Percentiles rank a stretch among this genome's conserved stretches.
Evolutionary conservation across 2,797 vertebrate genomes (phyloP).

Genomic region (Acanthiza pusilla): DNA sequence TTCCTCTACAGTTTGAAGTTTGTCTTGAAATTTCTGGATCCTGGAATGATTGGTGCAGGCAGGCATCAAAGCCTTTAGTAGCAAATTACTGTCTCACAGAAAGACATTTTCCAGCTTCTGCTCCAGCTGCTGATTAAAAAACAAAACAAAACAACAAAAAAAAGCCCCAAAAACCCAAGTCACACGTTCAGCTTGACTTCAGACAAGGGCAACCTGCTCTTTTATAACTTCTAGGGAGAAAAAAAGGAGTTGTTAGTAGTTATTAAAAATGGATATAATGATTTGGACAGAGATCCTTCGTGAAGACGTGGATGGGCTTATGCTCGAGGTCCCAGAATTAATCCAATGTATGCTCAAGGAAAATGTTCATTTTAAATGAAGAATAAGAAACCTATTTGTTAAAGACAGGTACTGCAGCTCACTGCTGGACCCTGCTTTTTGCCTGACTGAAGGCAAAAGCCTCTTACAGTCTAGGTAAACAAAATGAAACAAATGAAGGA

Average conservation of each 20-base stretch:
- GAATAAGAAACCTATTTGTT: conserved; percentile 73
- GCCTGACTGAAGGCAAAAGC: conserved; percentile 79
- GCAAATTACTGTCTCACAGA: conserved; percentile 84
- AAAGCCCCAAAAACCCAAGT: conserved; percentile 68
- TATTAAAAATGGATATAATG: conserved; percentile 76
- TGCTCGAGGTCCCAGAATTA: conserved; percentile 73
- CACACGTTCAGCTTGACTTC: conserved; percentile 81
- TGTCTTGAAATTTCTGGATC: conserved; percentile 66
- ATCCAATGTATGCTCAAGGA: conserved; percentile 71
- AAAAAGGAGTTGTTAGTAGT: conserved; percentile 82
- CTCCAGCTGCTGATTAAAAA: conserved; percentile 77
- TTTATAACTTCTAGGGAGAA: conserved; percentile 77
- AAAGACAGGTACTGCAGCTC: conserved; percentile 73
- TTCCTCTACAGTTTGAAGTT: conserved; percentile 15
- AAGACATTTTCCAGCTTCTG: conserved; percentile 83
- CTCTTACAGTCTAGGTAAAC: conserved; percentile 78
- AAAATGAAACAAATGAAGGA: conserved; percentile 74
- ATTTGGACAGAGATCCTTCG: conserved; percentile 75
- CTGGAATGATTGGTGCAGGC: conserved; percentile 79
- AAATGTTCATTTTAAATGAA: conserved; percentile 65
- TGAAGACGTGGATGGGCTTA: conserved; percentile 74
- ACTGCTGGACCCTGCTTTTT: conserved; percentile 74
- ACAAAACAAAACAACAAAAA: background rate
- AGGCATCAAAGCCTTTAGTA: conserved; percentile 81
- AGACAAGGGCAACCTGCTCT: conserved; percentile 81